Evolutionary conservation across 2,113 vertebrate species (phyloP).

Genomic region (Gallinago jamesoni): DNA sequence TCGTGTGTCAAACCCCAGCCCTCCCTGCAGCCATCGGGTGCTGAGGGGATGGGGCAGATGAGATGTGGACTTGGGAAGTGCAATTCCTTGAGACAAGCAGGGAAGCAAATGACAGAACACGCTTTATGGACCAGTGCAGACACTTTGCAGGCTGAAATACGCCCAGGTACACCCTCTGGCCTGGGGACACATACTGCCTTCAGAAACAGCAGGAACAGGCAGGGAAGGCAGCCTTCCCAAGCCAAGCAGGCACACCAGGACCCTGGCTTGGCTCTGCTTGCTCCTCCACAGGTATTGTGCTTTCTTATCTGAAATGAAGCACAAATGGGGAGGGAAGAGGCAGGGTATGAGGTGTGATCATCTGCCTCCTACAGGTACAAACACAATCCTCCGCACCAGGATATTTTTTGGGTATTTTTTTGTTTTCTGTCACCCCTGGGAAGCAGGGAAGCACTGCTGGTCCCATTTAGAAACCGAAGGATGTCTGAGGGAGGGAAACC

Average conservation of each 20-base stretch:
- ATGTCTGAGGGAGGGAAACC: neutral
- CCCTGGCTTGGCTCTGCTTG: neutral
- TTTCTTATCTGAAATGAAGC: neutral
- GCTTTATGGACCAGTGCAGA: neutral
- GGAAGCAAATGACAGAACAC: neutral
- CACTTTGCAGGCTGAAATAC: neutral
- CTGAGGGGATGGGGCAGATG: neutral
- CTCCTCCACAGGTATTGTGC: fast-evolving
- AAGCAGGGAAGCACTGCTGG: neutral
- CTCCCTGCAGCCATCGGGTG: neutral
- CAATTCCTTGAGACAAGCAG: neutral
- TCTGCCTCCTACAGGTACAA: neutral
- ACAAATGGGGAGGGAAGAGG: neutral
- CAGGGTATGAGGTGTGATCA: neutral
- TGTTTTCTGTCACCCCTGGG: neutral
- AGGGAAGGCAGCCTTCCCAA: neutral
- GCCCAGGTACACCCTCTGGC: neutral
- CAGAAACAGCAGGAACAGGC: neutral
- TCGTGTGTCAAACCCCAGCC: neutral
- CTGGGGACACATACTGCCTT: neutral
- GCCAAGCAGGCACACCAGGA: neutral
- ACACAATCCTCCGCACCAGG: neutral
- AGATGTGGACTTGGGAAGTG: neutral
- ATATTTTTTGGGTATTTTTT: neutral
- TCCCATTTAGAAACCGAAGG: neutral